These are phyloP conservation scores for Rhagonycha lutea DNA, from an alignment of 2,888 invertebrate species.

Conservation along the genomic window DNA sequence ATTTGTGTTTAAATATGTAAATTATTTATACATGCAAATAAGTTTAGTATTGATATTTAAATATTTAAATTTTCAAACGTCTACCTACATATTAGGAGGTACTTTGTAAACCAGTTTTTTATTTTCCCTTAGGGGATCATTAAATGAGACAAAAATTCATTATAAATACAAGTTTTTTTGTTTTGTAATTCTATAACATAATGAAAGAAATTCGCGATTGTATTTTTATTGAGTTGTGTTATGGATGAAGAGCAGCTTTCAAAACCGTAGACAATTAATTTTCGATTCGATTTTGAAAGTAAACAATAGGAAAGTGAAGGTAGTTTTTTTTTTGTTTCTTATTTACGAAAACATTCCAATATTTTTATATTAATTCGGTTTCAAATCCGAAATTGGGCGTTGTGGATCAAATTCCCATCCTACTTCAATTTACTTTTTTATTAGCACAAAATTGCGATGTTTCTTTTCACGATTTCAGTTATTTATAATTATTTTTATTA, in stretches of 20 bases:
- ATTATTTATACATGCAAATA: background rate
- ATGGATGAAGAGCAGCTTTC: background rate
- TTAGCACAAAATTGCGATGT: background rate
- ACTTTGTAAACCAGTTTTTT: background rate
- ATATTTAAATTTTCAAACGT: slow-evolving; percentile 3
- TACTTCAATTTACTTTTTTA: no score
- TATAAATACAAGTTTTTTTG: slow-evolving; percentile 3
- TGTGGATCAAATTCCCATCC: background rate
- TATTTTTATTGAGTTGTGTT: background rate
- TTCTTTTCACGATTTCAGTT: background rate
- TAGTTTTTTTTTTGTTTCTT: background rate
- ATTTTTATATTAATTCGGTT: background rate
- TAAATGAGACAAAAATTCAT: slow-evolving; percentile 3
- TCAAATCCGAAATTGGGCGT: background rate
- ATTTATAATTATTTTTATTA: background rate
- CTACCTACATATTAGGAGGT: slow-evolving; percentile 3
- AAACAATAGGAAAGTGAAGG: background rate
- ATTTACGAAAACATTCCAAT: background rate
- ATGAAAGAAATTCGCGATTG: background rate
- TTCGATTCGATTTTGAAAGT: background rate
- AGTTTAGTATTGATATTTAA: background rate
- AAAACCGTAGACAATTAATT: background rate
- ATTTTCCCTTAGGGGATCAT: background rate
- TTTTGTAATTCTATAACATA: background rate
- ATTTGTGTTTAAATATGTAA: background rate